These are phyloP conservation scores for Salmo trutta DNA, from an alignment of 2,797 vertebrate genomes.

Conservation along the genomic window DNA sequence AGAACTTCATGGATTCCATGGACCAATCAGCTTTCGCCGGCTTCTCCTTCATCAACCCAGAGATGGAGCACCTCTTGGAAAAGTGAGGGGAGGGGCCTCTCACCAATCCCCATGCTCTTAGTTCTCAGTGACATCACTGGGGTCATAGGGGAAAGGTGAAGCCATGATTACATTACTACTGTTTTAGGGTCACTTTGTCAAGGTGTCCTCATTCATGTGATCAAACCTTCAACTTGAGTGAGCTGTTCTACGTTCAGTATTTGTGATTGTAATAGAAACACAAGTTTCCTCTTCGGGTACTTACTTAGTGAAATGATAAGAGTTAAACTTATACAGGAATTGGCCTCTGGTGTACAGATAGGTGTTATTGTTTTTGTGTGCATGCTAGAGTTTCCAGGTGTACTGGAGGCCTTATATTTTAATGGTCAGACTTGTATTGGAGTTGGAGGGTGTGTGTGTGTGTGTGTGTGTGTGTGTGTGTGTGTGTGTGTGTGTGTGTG, in stretches of 20 bases:
- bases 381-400: conserved; percentile 62
- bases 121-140: conserved; percentile 2
- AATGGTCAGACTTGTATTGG: background rate
- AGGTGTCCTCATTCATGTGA: conserved; percentile 24
- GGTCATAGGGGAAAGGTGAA: conserved; percentile 8
- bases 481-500: background rate
- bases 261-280: conserved; percentile 47
- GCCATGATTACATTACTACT: conserved; percentile 25
- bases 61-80: conserved; percentile 87
- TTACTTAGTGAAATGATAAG: conserved; percentile 30
- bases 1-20: conserved; percentile 98
- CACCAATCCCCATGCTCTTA: background rate
- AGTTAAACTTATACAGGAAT: conserved; percentile 41
- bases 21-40: conserved; percentile 91
- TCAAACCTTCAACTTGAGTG: conserved; percentile 33
- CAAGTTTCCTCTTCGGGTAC: conserved; percentile 51
- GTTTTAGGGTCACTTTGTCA: conserved; percentile 37
- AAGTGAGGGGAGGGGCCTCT: conserved; percentile 65
- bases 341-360: conserved; percentile 56
- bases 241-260: conserved; percentile 53
- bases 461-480: background rate
- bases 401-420: conserved; percentile 41
- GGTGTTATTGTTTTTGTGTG: conserved; percentile 55
- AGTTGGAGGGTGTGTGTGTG: background rate
- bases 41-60: conserved; percentile 94